Evolutionary conservation across 2,888 invertebrate genomes (phyloP).

Genomic region (Pandemis heparana): DNA sequence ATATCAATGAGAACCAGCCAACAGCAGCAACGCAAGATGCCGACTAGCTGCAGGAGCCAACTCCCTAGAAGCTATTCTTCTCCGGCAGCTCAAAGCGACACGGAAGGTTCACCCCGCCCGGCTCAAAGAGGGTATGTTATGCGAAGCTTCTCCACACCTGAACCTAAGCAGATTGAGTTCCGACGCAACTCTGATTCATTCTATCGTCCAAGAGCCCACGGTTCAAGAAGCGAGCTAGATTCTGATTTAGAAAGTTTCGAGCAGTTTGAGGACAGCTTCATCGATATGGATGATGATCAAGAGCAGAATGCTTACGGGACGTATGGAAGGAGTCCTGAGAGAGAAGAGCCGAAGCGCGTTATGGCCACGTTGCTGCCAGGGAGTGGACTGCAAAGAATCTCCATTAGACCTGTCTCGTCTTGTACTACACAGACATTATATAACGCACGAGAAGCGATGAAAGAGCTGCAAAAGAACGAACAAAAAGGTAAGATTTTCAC

Average conservation of each 20-base stretch:
- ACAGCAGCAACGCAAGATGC: slow-evolving; percentile 71
- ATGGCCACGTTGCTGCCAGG: slow-evolving; percentile 74
- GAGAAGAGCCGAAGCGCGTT: slow-evolving; percentile 72
- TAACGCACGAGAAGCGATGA: slow-evolving; percentile 63
- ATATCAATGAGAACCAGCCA: slow-evolving; percentile 75
- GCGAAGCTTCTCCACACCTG: slow-evolving; percentile 77
- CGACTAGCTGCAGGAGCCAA: slow-evolving; percentile 60
- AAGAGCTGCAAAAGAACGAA: slow-evolving; percentile 62
- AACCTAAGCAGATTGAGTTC: slow-evolving; percentile 67
- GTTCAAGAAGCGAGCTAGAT: slow-evolving; percentile 74
- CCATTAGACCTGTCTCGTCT: slow-evolving; percentile 68
- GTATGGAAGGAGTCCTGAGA: slow-evolving; percentile 67
- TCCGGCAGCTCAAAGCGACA: slow-evolving; percentile 68
- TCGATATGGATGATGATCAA: slow-evolving; percentile 79
- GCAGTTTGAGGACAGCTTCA: slow-evolving; percentile 74
- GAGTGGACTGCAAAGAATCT: slow-evolving; percentile 76
- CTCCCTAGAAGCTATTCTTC: slow-evolving; percentile 78
- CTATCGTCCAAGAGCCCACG: slow-evolving; percentile 68
- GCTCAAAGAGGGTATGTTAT: slow-evolving; percentile 64
- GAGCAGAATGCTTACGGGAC: slow-evolving; percentile 65
- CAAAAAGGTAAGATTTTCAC: slow-evolving; percentile 60
- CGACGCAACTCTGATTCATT: slow-evolving; percentile 72
- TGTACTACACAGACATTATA: slow-evolving; percentile 63
- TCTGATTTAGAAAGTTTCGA: slow-evolving; percentile 78
- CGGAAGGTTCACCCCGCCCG: slow-evolving; percentile 53